Base-by-base conservation (phyloP, 2,888 invertebrate species). In the Cryptosula pallasiana region DNA sequence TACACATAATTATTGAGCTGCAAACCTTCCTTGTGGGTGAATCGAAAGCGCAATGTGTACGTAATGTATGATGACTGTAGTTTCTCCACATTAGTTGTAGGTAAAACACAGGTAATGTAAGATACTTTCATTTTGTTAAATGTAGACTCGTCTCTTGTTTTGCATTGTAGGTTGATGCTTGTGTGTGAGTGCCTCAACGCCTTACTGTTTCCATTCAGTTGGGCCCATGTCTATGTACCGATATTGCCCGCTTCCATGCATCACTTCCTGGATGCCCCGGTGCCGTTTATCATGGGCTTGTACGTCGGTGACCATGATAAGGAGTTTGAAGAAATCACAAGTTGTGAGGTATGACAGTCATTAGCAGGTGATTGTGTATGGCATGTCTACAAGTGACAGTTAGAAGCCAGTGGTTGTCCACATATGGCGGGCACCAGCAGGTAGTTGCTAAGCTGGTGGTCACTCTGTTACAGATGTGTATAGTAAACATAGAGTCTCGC, bases 141-240 rank as follows among this genome's bases (percentile, higher is more conserved):
- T n/a, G n/a, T n/a, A 23, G 57, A n/a, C n/a, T 23, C 5, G 25
- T 57, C 57, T n/a, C 13, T 57, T 25, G 5, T 5, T n/a, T 23
- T 57, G 57, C n/a, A 25, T 57, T 57, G 20, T 86, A 91, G 92
- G 82, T 87, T 99, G 78, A 98, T 98, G 95, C 88, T 96, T 76
- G 95, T 99, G 23, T 93, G 97, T 2, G 99, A 99, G 86, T 92
- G 95, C 79, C 89, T 97, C 78, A 92, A 92, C 1, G 89, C 93
- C 0, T 87, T 99, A 32, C 87, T 97, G 55, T 92, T 97, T 81
- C 99, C 99, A 0, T 99, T 98, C 84, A 88, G 90, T 34, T 99
- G 99, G 99, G 95, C 96, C 71, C 97, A 99, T 85, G 97, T 99
- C 1, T 99, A 99, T 86, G 99, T 98, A 74, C 99, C 99, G 35